Base-by-base conservation (phyloP, 1,140 invertebrate genomes). In the Drosophila orosa region DNA sequence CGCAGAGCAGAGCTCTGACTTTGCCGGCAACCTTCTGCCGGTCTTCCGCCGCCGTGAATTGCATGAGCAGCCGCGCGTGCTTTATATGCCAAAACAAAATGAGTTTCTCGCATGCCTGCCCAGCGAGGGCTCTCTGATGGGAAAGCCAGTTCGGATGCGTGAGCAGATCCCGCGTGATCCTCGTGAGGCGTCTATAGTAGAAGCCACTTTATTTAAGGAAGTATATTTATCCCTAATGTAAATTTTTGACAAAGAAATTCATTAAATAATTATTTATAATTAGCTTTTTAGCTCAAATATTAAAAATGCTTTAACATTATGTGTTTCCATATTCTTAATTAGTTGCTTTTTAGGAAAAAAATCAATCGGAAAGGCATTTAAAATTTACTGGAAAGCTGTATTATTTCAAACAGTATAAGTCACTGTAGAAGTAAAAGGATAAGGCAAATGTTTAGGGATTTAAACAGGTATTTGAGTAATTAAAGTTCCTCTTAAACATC, bases 31-130 rank as follows among this genome's bases (percentile, higher is more conserved):
- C 57, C 60, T 60, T 22, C n/a, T 25, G 9, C 25, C 29, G 50
- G 31, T 15, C 50, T 13, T 15, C 27, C 39, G 63, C 25, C 37
- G 13, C 45, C 58, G 40, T 45, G 42, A 57, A 44, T 68, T 45
- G 83, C 78, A 82, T 68, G 82, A 85, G 82, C 83, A 87, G 74
- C 61, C 61, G 78, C 78, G 83, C 82, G 83, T 87, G 82, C 66
- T 86, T 85, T 63, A 82, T 67, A 78, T 75, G 35, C 60, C 68
- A 66, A 81, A 86, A 86, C 82, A 85, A 85, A 85, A 85, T 86
- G 82, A 86, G 82, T 86, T 85, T 87, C 69, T 85, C 74, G 82
- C 82, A 85, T 86, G 82, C 78, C 83, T 85, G 78, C 52, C 58
- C 54, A 65, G 48, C 60, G 40, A 9, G 33, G 7, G 48, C 40